Conservation (phyloP, 2,797 vertebrate genomes). For the Spinus pinus region DNA sequence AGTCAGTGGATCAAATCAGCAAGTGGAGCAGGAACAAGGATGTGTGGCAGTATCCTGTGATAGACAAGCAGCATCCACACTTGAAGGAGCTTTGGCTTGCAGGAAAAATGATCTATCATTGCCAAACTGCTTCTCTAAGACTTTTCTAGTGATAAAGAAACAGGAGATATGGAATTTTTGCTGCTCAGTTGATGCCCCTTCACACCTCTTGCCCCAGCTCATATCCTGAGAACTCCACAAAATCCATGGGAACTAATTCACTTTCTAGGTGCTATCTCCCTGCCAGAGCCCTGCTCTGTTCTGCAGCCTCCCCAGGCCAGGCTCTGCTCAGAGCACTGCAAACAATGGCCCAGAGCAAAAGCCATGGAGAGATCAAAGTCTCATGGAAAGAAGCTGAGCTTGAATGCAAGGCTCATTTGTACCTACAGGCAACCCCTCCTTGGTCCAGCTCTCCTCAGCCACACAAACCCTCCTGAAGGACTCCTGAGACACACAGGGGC, state of each 20-base stretch:
- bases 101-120: not conserved
- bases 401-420: not conserved
- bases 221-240: not conserved
- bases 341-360: not conserved
- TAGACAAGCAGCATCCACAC: not conserved
- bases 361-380: not conserved
- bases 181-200: not conserved
- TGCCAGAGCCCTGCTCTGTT: not conserved
- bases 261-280: not conserved
- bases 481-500: accelerated
- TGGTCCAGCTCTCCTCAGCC: not conserved
- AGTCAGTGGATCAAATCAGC: not conserved
- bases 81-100: not conserved
- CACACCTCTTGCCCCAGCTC: too few relatives aligned
- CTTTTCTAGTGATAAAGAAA: not conserved
- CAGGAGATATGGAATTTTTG: accelerated
- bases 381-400: not conserved
- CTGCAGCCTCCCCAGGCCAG: not conserved
- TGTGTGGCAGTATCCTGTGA: not conserved
- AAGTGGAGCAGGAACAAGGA: not conserved
- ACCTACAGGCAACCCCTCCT: not conserved
- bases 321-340: not conserved
- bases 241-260: not conserved
- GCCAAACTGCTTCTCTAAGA: not conserved
- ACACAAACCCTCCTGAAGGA: not conserved